Conservation (phyloP, 2,888 invertebrate species). For the Augochlorella aurata region DNA sequence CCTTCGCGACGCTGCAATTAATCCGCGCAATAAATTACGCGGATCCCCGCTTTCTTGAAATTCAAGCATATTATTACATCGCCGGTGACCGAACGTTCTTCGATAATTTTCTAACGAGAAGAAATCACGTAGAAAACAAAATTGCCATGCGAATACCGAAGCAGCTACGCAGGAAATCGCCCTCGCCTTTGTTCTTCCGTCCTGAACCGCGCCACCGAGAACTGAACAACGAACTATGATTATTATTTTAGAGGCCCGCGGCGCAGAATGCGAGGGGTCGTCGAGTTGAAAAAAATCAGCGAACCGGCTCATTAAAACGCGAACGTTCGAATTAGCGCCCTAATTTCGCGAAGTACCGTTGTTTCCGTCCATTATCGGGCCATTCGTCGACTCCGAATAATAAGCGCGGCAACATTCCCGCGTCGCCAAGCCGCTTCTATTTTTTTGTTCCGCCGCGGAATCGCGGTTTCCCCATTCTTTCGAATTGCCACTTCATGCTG, state of each 20-base stretch:
- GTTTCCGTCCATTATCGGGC: background rate
- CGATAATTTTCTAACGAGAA: no score
- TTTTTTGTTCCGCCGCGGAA: background rate
- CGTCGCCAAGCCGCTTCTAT: background rate
- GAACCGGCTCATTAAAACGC: background rate
- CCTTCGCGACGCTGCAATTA: background rate
- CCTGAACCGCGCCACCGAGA: no score
- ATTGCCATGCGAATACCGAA: no score
- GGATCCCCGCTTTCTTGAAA: background rate
- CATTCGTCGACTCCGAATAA: constrained; percentile 38
- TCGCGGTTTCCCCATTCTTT: constrained; percentile 39
- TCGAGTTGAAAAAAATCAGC: no score
- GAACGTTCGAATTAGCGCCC: constrained; percentile 3
- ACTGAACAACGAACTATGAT: no score
- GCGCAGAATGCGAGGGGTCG: no score
- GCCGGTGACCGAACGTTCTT: no score
- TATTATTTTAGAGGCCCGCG: no score
- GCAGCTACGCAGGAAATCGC: no score
- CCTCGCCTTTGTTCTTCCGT: no score
- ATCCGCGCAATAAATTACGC: background rate
- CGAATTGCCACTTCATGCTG: constrained; percentile 37
- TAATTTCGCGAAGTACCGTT: constrained; percentile 14
- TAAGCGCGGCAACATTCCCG: constrained; percentile 20
- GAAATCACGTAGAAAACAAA: no score
- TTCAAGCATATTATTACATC: background rate